Evolutionary conservation across 92 coral and sea anemone species (phyloP).

Genomic region (Phenganax marumi): DNA sequence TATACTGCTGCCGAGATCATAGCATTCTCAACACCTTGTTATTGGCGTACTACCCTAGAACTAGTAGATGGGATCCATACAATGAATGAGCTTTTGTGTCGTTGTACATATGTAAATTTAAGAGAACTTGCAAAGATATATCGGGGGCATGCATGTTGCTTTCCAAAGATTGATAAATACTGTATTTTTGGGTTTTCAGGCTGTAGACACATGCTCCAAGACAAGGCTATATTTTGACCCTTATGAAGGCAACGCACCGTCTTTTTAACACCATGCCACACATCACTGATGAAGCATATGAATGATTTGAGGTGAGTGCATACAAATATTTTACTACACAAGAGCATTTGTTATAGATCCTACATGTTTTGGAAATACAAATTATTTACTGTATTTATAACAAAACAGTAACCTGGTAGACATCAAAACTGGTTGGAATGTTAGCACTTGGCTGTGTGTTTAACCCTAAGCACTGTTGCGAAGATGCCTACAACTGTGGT

Average conservation of each 20-base stretch:
- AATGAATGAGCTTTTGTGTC: too few species aligned
- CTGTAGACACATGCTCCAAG: slow-evolving; percentile 1
- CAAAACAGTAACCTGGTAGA: background rate
- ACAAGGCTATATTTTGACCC: slow-evolving; percentile 30
- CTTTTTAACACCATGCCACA: background rate
- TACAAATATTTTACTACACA: too few species aligned
- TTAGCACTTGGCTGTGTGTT: background rate
- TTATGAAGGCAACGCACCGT: background rate
- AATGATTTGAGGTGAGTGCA: background rate
- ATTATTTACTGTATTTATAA: too few species aligned
- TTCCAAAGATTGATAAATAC: too few species aligned
- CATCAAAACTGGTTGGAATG: slow-evolving; percentile 26
- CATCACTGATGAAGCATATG: background rate
- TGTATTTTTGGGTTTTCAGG: background rate
- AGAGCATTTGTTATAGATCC: too few species aligned
- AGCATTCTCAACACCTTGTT: too few species aligned
- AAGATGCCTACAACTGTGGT: slow-evolving; percentile 22
- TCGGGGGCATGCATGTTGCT: too few species aligned
- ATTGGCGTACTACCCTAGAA: too few species aligned
- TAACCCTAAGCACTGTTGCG: slow-evolving; percentile 2
- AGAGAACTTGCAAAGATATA: too few species aligned
- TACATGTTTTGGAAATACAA: too few species aligned
- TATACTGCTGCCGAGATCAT: background rate
- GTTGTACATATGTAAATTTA: too few species aligned
- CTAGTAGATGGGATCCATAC: too few species aligned